Conservation (phyloP, 2,113 vertebrate genomes). For the Ictalurus furcatus region DNA sequence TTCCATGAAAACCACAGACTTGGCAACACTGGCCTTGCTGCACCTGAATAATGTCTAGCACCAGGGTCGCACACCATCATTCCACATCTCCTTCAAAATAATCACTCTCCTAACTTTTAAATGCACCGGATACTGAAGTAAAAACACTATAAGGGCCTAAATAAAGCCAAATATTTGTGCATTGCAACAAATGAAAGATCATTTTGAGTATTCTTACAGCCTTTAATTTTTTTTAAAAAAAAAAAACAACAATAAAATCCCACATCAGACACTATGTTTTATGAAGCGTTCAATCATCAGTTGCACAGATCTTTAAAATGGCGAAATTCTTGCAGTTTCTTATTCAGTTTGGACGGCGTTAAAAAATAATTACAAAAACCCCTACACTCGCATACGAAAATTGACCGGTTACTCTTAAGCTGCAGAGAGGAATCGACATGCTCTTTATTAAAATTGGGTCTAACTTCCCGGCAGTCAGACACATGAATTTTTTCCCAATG, state of each 20-base stretch:
- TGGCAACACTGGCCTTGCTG: not conserved
- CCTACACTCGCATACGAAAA: constrained; percentile 14
- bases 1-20: not conserved
- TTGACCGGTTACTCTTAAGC: not conserved
- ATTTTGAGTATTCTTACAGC: no score
- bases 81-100: not conserved
- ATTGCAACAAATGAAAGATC: not conserved
- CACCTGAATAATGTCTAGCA: not conserved
- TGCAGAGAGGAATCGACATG: constrained; percentile 25
- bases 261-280: not conserved
- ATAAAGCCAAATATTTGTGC: not conserved
- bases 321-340: not conserved
- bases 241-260: not conserved
- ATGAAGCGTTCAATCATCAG: not conserved
- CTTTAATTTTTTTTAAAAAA: constrained; percentile 11
- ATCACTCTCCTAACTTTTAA: not conserved
- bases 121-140: not conserved
- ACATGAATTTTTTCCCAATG: not conserved
- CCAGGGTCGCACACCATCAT: not conserved
- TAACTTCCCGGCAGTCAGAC: constrained; percentile 54
- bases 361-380: constrained; percentile 27
- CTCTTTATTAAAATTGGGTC: constrained; percentile 34
- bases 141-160: not conserved
- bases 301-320: not conserved
- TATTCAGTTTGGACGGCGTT: not conserved